Conservation (phyloP, 2,113 vertebrate species). For the Malaclemys terrapin region DNA sequence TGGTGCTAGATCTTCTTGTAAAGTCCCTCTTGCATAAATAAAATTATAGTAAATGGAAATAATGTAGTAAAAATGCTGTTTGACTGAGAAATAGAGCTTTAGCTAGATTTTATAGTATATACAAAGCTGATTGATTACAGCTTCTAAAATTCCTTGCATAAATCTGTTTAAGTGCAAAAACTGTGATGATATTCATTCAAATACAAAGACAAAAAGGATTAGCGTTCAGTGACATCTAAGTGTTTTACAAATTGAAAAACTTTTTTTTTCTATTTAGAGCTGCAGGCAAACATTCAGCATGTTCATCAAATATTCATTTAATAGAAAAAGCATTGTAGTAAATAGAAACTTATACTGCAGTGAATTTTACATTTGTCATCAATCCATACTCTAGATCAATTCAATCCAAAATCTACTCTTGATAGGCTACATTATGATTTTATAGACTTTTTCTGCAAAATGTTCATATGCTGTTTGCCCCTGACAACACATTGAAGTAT, state of each 20-base stretch:
- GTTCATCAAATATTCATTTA: background rate
- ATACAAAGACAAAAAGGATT: background rate
- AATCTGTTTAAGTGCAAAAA: background rate
- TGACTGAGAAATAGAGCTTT: background rate
- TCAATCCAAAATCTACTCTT: background rate
- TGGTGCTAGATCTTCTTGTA: background rate
- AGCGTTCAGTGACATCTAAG: background rate
- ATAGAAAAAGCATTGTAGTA: background rate
- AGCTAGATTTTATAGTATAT: background rate
- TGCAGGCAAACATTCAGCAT: background rate
- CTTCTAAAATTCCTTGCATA: background rate
- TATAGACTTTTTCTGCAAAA: background rate
- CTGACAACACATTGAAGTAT: background rate
- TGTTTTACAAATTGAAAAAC: background rate
- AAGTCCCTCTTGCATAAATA: background rate
- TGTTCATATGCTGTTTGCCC: background rate
- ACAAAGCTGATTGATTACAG: background rate
- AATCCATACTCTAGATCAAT: rapidly evolving
- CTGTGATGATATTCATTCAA: background rate
- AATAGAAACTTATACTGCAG: background rate
- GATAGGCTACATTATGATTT: background rate
- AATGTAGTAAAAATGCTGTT: background rate
- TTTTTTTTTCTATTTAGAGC: background rate
- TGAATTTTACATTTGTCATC: background rate
- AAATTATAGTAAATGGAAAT: background rate